Evolutionary conservation across 2,113 vertebrate genomes (phyloP).

Genomic region (Bubalus kerabau): DNA sequence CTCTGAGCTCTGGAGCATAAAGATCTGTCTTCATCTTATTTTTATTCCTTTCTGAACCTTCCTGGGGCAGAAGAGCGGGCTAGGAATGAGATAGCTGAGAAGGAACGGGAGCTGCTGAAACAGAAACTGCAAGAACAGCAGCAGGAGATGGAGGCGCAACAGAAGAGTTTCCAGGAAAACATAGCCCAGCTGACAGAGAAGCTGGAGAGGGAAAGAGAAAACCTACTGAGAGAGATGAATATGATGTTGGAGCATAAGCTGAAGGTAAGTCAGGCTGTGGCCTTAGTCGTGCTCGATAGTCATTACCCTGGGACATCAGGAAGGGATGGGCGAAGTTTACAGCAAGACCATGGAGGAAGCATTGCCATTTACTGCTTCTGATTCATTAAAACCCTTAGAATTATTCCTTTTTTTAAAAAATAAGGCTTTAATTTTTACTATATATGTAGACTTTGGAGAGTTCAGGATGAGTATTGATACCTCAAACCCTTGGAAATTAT

Average conservation of each 20-base stretch:
- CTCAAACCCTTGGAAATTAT: not conserved
- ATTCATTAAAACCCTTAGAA: not conserved
- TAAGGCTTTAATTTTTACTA: not conserved
- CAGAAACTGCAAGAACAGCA: not conserved
- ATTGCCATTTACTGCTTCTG: not conserved
- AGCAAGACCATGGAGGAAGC: not conserved
- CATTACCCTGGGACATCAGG: not conserved
- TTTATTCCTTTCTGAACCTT: not conserved
- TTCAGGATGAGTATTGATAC: not conserved
- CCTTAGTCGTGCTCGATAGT: fast-evolving
- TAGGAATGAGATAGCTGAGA: not conserved
- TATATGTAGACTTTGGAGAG: not conserved
- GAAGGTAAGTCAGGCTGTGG: not conserved
- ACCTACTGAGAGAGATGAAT: fast-evolving
- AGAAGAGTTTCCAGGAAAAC: not conserved
- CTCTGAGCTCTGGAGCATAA: not conserved
- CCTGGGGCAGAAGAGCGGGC: not conserved
- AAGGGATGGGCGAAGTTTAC: too few species aligned
- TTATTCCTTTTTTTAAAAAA: too few species aligned
- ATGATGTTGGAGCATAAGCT: not conserved
- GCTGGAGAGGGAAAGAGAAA: not conserved
- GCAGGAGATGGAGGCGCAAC: not conserved
- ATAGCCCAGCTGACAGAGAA: not conserved
- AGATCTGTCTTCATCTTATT: not conserved
- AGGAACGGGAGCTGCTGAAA: not conserved